These are phyloP conservation scores for Leguminivora glycinivorella DNA, from an alignment of 1,140 invertebrate genomes.

Conservation along the genomic window DNA sequence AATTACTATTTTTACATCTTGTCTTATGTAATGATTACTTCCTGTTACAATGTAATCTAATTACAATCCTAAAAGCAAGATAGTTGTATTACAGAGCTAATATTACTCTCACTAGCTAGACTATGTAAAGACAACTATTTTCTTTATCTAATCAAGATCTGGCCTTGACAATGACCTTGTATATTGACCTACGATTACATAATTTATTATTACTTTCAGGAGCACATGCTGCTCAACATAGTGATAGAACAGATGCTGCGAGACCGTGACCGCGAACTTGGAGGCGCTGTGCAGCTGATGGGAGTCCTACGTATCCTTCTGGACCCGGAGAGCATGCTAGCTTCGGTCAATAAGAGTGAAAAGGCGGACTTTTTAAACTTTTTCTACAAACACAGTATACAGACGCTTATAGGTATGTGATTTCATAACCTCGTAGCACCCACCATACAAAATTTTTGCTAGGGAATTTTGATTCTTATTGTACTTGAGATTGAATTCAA, in stretches of 20 bases:
- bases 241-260: constrained; percentile 98
- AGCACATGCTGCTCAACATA: constrained; percentile 97
- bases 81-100: too few relatives aligned
- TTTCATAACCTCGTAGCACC: too few relatives aligned
- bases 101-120: too few relatives aligned
- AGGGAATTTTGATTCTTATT: too few relatives aligned
- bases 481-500: too few relatives aligned
- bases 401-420: constrained; percentile 91
- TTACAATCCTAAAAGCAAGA: too few relatives aligned
- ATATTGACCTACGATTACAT: constrained; percentile 27
- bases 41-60: too few relatives aligned
- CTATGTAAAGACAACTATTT: constrained; percentile 6
- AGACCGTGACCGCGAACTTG: constrained; percentile 93
- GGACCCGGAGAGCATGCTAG: constrained; percentile 99
- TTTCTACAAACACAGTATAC: constrained; percentile 99
- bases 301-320: constrained; percentile 95
- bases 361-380: constrained; percentile 99
- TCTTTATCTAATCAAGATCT: constrained; percentile 19
- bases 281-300: constrained; percentile 97
- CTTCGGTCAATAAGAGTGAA: constrained; percentile 95
- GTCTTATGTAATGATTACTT: too few relatives aligned
- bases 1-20: too few relatives aligned
- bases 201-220: constrained; percentile 79
- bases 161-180: constrained; percentile 22
- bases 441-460: too few relatives aligned